phyloP scores from a whole-genome alignment of 2,888 invertebrate species.

The Nomada fabriciana region DNA sequence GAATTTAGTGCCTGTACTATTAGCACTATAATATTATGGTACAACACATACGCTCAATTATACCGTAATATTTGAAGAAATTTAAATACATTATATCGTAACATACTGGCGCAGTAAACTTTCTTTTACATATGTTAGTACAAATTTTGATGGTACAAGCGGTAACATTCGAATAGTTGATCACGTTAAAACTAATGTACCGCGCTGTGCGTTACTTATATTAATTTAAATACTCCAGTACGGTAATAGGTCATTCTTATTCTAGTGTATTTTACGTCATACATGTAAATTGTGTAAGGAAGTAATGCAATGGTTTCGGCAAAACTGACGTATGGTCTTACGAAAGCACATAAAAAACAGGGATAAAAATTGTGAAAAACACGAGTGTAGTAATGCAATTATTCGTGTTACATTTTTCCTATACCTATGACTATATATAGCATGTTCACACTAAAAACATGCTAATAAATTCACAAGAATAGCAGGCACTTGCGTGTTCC shows the following conservation, averaged over 20 bases:
- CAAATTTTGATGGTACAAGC: too few relatives aligned
- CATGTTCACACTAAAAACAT: slow-evolving; percentile 40
- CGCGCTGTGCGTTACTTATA: too few relatives aligned
- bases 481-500: slow-evolving; percentile 46
- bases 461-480: slow-evolving; percentile 66
- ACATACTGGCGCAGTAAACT: too few relatives aligned
- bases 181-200: too few relatives aligned
- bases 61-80: too few relatives aligned
- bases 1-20: too few relatives aligned
- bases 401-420: slow-evolving; percentile 8
- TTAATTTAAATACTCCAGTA: too few relatives aligned
- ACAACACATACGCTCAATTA: too few relatives aligned
- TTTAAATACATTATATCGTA: too few relatives aligned
- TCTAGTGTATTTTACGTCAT: neutral
- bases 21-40: too few relatives aligned
- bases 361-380: neutral
- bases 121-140: too few relatives aligned
- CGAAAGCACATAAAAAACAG: neutral
- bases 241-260: neutral
- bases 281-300: neutral
- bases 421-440: slow-evolving; percentile 13
- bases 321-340: neutral
- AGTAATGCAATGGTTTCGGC: neutral
- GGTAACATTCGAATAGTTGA: too few relatives aligned
- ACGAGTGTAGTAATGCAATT: neutral